phyloP scores from a whole-genome alignment of 2,888 invertebrate species.

The Xestia sexstrigata region DNA sequence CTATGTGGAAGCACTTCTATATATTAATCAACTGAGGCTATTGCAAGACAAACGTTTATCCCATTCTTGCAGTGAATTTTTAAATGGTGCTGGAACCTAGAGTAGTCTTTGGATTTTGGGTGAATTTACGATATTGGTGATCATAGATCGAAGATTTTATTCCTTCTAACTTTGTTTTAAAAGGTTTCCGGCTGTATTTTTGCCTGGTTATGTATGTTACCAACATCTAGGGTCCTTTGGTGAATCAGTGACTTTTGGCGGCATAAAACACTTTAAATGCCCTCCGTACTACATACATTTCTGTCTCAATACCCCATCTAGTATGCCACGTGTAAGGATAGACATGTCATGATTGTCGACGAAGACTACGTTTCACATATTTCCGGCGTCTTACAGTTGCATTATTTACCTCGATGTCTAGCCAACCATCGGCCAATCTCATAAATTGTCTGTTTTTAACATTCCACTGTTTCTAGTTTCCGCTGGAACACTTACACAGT shows the following conservation, averaged over 20 bases:
- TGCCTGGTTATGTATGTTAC: neutral
- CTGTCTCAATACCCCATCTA: neutral
- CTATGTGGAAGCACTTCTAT: neutral
- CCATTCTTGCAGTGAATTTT: neutral
- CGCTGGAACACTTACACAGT: neutral
- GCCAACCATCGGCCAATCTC: slow-evolving; percentile 40
- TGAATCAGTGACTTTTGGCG: neutral
- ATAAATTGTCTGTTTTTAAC: slow-evolving; percentile 45
- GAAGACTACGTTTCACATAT: slow-evolving; percentile 31
- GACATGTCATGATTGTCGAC: neutral
- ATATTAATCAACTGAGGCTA: neutral
- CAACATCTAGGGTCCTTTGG: neutral
- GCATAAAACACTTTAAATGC: neutral
- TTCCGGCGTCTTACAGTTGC: slow-evolving; percentile 18
- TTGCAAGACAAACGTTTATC: slow-evolving; percentile 1
- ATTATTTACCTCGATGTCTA: slow-evolving; percentile 53
- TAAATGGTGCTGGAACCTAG: neutral
- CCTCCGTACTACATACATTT: neutral
- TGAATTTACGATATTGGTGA: neutral
- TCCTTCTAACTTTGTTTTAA: neutral
- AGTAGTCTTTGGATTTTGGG: neutral
- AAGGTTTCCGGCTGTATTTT: neutral
- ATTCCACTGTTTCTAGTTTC: slow-evolving; percentile 32
- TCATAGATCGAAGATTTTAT: neutral
- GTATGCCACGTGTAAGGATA: too few relatives aligned